Evolutionary conservation across 2,888 invertebrate genomes (phyloP), one percentile per base, ranked within the genome.

Genomic region (Yponomeuta malinellus): DNA sequence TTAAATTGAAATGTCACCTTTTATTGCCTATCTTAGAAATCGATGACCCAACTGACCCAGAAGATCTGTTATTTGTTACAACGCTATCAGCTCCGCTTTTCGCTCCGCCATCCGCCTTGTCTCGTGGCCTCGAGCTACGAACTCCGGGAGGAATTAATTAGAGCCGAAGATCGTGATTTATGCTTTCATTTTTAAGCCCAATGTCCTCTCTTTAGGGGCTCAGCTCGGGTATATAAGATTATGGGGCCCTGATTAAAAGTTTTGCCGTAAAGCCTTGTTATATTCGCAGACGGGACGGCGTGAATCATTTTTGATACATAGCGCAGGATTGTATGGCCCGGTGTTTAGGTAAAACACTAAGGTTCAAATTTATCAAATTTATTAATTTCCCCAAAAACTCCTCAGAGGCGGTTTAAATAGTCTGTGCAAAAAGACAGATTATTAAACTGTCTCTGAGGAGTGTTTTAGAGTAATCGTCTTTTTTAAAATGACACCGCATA

Each of bases 81-180:
- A 66, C 63, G 63, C 15, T 23, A 23, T 15, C 15, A 15, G 23
- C n/a, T 1, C 23, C 63, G 23, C 15, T n/a, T 63, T 1, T 29
- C 65, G n/a, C 37, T 6, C 66, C 67, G 52, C 66, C 15, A 12
- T 10, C n/a, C 2, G 66, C 67, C 37, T 33, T 12, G 2, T 15
- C 23, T 59, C 72, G 23, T 59, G 68, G 48, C 73, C 72, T 72
- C 66, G 31, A n/a, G 23, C n/a, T 69, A 79, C 82, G 82, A 84
- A 85, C 87, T 83, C 84, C 85, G 84, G 79, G 82, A 88, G 85
- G 90, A 91, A 92, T 91, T 91, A 91, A 91, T 92, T 91, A 92
- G 90, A 87, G 78, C 90, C 90, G 86, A 92, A 91, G 90, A 90
- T 90, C 88, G 88, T 89, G 89, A 92, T 92, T 92, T 91, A 91